Base-by-base conservation (phyloP, 1,140 invertebrate genomes). In the Olivierus martensii region DNA sequence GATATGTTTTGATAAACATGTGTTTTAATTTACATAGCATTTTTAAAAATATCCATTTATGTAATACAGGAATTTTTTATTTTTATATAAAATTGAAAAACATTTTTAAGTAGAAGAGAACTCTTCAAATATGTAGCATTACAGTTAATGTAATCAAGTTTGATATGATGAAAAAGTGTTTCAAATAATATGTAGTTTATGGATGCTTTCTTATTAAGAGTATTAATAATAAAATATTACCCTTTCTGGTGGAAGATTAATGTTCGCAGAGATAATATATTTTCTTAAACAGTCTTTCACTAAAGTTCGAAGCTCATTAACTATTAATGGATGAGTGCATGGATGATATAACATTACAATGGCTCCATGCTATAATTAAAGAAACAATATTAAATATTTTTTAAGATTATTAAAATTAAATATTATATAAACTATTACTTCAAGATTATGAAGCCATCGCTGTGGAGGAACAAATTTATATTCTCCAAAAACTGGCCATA, bases 291-390 rank as follows among this genome's bases (percentile, higher is more conserved):
- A 93, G 2, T 69, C 68, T 21, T 63, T 75, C 0, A 91, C 77
- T 2, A 88, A 53, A 42, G 70, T 65, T 63, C 74, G 77, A 51
- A 91, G 68, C 44, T 69, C 58, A 36, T 78, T 63, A 0, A 90
- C 76, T 70, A 84, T 75, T 5, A 70, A 55, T 1, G 70, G 71
- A 69, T 84, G 76, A 9, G 84, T 81, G 71, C 88, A 93, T 2
- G 88, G 88, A 74, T 93, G 85, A 64, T 89, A 90, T 9, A 92
- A 66, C 76, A 89, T 80, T 1, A 87, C 82, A 38, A 91, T 72
- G 3, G 79, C 80, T 49, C 88, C 87, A 67, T 91, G 87, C 76
- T 82, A 62, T 28, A 70, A 67, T n/a, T 52, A 51, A 50, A 56
- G 5, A 46, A 28, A 28, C 22, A 28, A 28, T 28, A 28, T 28